A percentile compares a stretch with the other conserved stretches of the same genome.
These are phyloP conservation scores for Xanthia togata DNA, from an alignment of 2,888 invertebrate species.

Conservation along the genomic window DNA sequence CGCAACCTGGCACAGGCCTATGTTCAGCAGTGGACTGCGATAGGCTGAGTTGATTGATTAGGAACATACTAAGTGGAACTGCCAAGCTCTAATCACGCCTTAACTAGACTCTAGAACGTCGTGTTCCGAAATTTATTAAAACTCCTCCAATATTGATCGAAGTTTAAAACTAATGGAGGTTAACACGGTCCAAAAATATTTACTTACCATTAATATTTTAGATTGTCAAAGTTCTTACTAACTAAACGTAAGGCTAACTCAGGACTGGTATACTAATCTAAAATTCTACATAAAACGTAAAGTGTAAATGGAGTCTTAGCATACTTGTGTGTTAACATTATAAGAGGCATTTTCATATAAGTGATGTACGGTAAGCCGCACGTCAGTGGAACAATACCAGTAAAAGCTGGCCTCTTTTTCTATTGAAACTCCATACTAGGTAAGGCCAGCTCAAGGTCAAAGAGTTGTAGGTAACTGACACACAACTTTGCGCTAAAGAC, in stretches of 20 bases:
- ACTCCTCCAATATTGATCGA: conserved; percentile 27
- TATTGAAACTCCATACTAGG: neutral
- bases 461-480: too few species aligned
- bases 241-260: conserved; percentile 24
- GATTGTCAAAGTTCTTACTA: conserved; percentile 47
- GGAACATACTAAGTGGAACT: neutral
- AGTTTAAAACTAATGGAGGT: conserved; percentile 45
- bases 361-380: too few species aligned
- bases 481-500: too few species aligned
- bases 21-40: too few species aligned
- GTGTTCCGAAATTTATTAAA: conserved; percentile 14
- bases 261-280: conserved; percentile 10
- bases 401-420: neutral
- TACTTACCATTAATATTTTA: conserved; percentile 47
- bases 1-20: too few species aligned
- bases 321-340: neutral
- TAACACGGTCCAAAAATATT: conserved; percentile 45
- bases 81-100: neutral
- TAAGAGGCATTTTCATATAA: neutral
- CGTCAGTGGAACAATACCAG: neutral
- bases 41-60: too few species aligned
- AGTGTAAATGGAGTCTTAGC: conserved; percentile 14
- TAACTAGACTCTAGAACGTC: neutral
- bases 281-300: conserved; percentile 17
- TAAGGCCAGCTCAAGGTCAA: too few species aligned